These are phyloP conservation scores for Sclerurus mexicanus DNA, from an alignment of 2,113 vertebrate species.

Conservation along the genomic window DNA sequence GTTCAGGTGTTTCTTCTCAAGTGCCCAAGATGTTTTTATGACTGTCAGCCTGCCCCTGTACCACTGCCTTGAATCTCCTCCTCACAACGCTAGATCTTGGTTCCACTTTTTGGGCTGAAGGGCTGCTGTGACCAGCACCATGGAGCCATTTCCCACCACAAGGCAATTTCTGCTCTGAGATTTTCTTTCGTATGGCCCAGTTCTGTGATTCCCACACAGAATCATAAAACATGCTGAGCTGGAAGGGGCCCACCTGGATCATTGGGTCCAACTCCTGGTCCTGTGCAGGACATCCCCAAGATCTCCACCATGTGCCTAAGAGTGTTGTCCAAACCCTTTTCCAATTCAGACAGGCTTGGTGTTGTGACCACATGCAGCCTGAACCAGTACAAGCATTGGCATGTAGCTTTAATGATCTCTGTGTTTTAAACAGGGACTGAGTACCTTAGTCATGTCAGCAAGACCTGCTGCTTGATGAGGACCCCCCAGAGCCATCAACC, in stretches of 20 bases:
- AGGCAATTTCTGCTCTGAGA: neutral
- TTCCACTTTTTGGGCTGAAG: neutral
- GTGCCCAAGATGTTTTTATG: neutral
- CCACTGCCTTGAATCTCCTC: neutral
- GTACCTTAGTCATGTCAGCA: accelerated
- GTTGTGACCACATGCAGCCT: neutral
- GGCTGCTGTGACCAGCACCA: neutral
- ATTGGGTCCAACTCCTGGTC: no score
- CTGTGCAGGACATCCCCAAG: no score
- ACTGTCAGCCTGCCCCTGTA: neutral
- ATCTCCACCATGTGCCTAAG: no score
- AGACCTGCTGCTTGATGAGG: neutral
- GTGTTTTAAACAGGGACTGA: neutral
- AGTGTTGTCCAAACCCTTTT: no score
- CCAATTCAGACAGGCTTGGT: no score
- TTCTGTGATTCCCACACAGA: neutral
- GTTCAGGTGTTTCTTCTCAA: neutral
- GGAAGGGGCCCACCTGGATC: no score
- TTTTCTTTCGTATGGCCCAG: accelerated
- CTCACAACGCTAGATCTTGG: neutral
- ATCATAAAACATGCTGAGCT: no score
- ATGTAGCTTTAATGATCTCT: neutral
- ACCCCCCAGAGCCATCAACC: neutral
- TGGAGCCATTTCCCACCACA: neutral
- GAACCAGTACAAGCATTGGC: neutral